Evolutionary conservation across 2,797 vertebrate species (phyloP).

Genomic region (Acestrorhynchus altus): DNA sequence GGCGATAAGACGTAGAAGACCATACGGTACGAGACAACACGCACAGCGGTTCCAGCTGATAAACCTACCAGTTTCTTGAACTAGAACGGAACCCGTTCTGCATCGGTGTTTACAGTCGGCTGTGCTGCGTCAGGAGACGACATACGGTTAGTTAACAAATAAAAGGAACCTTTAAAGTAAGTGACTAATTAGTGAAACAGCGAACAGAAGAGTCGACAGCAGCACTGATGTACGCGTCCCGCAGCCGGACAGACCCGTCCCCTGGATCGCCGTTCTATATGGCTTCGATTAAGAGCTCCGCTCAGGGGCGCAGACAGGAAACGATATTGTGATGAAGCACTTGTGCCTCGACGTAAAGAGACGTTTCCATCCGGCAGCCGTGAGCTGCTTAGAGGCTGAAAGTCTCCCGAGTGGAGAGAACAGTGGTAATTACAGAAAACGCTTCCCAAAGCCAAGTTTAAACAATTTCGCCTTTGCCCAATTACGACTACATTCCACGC

Average conservation of each 20-base stretch:
- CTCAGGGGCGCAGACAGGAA: conserved; percentile 29
- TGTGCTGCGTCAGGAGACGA: too few species aligned
- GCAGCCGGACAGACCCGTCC: not conserved
- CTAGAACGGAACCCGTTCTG: too few species aligned
- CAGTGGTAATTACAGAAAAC: conserved; percentile 51
- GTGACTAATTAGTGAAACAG: too few species aligned
- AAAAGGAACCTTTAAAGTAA: too few species aligned
- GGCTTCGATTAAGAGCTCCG: conserved; percentile 3
- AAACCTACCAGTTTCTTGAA: too few species aligned
- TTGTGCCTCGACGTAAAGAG: conserved; percentile 17
- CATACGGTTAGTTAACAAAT: too few species aligned
- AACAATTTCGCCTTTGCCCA: conserved; percentile 54
- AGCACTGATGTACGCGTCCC: too few species aligned
- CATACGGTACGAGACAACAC: too few species aligned
- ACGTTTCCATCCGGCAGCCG: conserved; percentile 26
- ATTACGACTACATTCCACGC: conserved; percentile 54
- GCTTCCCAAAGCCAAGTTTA: conserved; percentile 45
- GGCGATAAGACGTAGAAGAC: too few species aligned
- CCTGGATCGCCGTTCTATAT: not conserved
- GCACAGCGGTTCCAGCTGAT: too few species aligned
- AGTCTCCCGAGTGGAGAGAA: conserved; percentile 49
- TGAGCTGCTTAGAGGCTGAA: conserved; percentile 34
- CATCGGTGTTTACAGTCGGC: too few species aligned
- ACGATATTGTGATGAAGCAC: conserved; percentile 34
- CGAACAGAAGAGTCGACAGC: too few species aligned